Base-by-base conservation (phyloP, 2,113 vertebrate genomes). In the Sinocyclocheilus anophthalmus region DNA sequence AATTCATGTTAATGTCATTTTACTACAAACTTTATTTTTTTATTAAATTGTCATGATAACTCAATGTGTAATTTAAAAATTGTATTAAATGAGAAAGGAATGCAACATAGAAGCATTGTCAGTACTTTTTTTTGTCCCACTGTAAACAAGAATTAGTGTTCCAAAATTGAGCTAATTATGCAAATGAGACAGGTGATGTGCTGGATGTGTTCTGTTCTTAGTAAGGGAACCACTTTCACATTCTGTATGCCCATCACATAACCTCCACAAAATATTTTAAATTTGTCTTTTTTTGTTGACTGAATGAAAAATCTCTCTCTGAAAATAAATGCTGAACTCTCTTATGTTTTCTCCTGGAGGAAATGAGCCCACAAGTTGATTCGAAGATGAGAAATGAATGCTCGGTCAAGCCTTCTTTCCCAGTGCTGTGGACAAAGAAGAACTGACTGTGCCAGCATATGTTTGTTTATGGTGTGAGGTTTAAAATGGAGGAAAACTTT, bases 401-500 rank as follows among this genome's bases (percentile, higher is more conserved):
- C 50, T 78, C 18, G 24, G 4, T 26, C 48, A 33, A 55, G 26
- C 8, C 48, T 26, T 20, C 12, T 33, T 37, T 4, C 16, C 4
- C 33, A 22, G 18, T 26, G 65, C 26, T 33, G n/a, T 30, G n/a
- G 14, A 45, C 14, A 53, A 6, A 76, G 24, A 76, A 16, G 50
- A 12, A 37, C 24, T 59, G 10, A 57, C 53, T 37, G 18, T 20
- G 24, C 7, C 10, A 72, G 37, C 69, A 72, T 72, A 13, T 59
- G 76, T 22, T 57, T 76, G 48, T 79, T 59, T 33, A 61, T 39
- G 11, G 33, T 79, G 77, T 39, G 37, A 24, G 2, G 39, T 76
- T 76, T 76, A 53, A n/a, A 80, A 76, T n/a, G 69, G 30, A 39
- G 10, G 26, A 45, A 61, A 16, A 63, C 37, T 76, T 76, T 76